phyloP scores from a whole-genome alignment of 2,797 vertebrate species.

The Sebastes iracundus region DNA sequence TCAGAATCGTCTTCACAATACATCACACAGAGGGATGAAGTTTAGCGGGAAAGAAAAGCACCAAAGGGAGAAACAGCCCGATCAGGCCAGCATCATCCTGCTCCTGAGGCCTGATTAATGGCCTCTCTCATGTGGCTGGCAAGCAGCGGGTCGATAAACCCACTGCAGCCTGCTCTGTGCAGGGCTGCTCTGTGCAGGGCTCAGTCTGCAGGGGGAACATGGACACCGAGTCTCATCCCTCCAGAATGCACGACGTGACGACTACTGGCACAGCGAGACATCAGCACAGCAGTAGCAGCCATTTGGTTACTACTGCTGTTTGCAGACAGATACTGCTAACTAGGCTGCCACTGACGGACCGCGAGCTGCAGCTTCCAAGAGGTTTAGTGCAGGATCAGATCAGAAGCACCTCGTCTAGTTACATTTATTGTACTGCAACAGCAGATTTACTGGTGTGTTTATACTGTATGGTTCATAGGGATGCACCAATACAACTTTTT shows the following conservation, averaged over 20 bases:
- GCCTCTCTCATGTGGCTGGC: constrained; percentile 31
- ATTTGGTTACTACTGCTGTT: constrained; percentile 38
- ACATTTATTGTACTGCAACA: background rate
- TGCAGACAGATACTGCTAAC: constrained; percentile 29
- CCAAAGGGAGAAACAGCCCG: too few relatives aligned
- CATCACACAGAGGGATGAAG: too few relatives aligned
- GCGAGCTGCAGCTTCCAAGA: constrained; percentile 4
- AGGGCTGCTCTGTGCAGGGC: background rate
- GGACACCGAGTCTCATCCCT: constrained; percentile 24
- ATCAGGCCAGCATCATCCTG: background rate
- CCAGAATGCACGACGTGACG: constrained; percentile 33
- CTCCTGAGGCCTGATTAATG: constrained; percentile 25
- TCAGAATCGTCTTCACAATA: too few relatives aligned
- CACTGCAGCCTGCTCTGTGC: constrained; percentile 26
- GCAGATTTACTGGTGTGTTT: background rate
- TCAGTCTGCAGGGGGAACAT: constrained; percentile 7
- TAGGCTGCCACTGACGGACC: background rate
- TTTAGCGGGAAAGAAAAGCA: too few relatives aligned
- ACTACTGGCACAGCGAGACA: background rate
- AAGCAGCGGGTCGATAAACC: constrained; percentile 42
- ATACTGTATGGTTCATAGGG: background rate
- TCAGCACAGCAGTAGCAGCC: constrained; percentile 21
- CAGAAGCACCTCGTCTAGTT: background rate
- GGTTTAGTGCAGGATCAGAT: background rate
- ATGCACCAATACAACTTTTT: too few relatives aligned